Evolutionary conservation across 2,113 vertebrate genomes (phyloP).

Genomic region (Clupea harengus): DNA sequence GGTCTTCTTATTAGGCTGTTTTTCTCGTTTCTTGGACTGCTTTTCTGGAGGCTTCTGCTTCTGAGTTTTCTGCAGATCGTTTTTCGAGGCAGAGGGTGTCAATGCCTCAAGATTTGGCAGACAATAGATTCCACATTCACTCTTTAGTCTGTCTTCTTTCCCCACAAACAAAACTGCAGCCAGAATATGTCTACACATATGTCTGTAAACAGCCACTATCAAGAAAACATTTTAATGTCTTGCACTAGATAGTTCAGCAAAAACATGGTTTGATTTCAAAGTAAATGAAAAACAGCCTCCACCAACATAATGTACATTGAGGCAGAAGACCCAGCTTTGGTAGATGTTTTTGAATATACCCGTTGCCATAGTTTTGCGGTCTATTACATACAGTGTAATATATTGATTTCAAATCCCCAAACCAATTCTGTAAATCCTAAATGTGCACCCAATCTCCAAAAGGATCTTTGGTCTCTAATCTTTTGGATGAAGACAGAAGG

Average conservation of each 20-base stretch:
- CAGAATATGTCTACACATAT: background rate
- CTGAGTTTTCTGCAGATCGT: background rate
- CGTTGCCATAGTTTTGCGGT: too few species aligned
- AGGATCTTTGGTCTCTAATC: constrained; percentile 59
- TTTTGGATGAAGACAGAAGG: constrained; percentile 62
- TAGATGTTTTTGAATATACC: background rate
- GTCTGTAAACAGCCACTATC: background rate
- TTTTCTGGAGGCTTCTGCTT: background rate
- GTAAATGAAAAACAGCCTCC: background rate
- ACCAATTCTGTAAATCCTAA: constrained; percentile 57
- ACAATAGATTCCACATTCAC: background rate
- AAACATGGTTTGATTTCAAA: background rate
- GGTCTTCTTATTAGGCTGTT: background rate
- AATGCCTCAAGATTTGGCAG: constrained; percentile 33
- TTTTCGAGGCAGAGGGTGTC: constrained; percentile 32
- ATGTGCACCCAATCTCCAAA: constrained; percentile 56
- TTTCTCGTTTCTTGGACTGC: background rate
- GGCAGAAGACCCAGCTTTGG: background rate
- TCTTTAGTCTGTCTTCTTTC: background rate
- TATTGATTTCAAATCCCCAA: constrained; percentile 61
- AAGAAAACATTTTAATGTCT: background rate
- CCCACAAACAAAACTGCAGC: background rate
- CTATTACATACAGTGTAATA: constrained; percentile 6
- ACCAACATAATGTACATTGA: background rate
- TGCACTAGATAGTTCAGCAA: background rate